Percentiles rank a stretch among this genome's conserved stretches.
Conservation (phyloP, 2,113 vertebrate genomes). For the Rana temporaria region DNA sequence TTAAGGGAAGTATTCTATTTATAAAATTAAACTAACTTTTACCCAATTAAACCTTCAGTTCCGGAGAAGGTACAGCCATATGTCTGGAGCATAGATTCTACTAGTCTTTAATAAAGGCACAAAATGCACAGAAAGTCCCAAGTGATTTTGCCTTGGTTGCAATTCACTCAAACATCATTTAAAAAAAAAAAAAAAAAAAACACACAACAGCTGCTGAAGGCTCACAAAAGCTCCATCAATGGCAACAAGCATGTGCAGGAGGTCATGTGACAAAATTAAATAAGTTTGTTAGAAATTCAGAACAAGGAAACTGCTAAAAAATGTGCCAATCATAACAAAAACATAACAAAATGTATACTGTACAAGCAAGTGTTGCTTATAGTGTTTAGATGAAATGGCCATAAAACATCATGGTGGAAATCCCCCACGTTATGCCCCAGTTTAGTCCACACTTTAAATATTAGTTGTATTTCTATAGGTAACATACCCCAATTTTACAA, state of each 20-base stretch:
- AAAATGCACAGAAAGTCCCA: constrained; percentile 13
- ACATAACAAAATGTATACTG: not conserved
- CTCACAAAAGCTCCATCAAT: not conserved
- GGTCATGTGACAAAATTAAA: not conserved
- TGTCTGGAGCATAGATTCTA: constrained; percentile 14
- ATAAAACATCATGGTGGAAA: not conserved
- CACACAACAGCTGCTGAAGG: not conserved
- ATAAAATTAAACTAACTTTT: constrained; percentile 4
- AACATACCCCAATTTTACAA: constrained; percentile 22
- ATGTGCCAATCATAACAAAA: not conserved
- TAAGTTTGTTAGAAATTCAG: not conserved
- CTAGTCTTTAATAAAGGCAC: constrained; percentile 41
- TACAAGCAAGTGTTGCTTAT: constrained; percentile 12
- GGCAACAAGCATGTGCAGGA: not conserved
- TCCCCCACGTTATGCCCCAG: not conserved
- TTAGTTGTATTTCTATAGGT: not conserved
- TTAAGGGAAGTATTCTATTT: not conserved
- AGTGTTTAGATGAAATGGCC: constrained; percentile 2
- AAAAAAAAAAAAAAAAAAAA: too few relatives aligned
- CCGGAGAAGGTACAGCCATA: not conserved
- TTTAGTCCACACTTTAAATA: constrained; percentile 3
- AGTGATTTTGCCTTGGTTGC: constrained; percentile 2
- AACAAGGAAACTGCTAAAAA: not conserved
- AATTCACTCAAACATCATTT: not conserved
- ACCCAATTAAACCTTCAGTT: not conserved